A percentile compares a stretch with the other conserved stretches of the same genome.
Evolutionary conservation across 2,113 vertebrate genomes (phyloP).

Genomic region (Microtus montanus): DNA sequence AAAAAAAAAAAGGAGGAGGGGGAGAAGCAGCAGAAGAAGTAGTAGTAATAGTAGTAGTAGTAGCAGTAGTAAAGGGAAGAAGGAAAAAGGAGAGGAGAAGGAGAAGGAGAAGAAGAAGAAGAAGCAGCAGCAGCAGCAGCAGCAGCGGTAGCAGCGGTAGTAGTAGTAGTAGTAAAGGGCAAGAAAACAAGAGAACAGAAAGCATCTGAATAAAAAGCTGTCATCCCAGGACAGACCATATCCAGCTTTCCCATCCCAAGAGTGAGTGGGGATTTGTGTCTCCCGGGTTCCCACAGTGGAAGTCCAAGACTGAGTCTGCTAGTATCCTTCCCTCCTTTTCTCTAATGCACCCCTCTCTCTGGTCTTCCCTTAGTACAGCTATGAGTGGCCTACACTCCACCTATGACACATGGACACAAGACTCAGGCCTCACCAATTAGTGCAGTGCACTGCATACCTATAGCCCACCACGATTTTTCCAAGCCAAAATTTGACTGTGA

Average conservation of each 20-base stretch:
- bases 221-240: not conserved
- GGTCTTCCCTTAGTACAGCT: not conserved
- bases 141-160: no score
- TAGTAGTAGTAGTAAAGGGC: not conserved
- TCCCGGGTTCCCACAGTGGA: not conserved
- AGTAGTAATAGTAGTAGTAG: no score
- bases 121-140: no score
- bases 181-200: not conserved
- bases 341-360: not conserved
- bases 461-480: not conserved
- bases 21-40: no score
- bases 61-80: no score
- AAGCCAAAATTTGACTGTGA: not conserved
- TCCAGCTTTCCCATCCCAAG: not conserved
- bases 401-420: not conserved
- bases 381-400: not conserved
- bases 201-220: not conserved
- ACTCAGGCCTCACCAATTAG: not conserved
- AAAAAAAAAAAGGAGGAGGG: no score
- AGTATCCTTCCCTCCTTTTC: not conserved
- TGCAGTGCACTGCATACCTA: not conserved
- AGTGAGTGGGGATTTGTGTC: not conserved
- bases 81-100: rapidly evolving
- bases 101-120: no score
- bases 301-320: not conserved